Percentiles rank a stretch among this genome's conserved stretches.
Conservation (phyloP, 2,888 invertebrate species). For the Drosophila lutescens region DNA sequence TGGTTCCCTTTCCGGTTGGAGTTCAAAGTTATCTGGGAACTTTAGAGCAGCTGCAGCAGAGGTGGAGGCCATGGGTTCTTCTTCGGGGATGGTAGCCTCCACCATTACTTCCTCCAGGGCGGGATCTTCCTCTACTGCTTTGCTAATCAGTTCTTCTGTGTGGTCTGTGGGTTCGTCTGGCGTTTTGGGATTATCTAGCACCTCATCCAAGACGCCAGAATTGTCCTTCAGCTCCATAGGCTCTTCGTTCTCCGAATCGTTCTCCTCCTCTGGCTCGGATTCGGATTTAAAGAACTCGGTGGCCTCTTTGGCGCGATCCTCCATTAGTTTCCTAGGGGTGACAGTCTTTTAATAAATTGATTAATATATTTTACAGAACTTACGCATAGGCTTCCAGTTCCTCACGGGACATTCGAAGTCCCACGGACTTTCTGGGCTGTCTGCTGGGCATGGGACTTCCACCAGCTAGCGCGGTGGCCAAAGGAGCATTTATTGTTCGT, state of each 20-base stretch:
- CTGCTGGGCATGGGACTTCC: conserved; percentile 60
- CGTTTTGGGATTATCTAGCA: not conserved
- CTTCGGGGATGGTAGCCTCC: not conserved
- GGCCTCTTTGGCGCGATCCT: conserved; percentile 90
- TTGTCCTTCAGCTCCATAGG: conserved; percentile 36
- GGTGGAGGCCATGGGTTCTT: conserved; percentile 27
- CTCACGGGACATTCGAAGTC: conserved; percentile 88
- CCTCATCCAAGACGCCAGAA: conserved; percentile 14
- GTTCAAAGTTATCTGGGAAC: not conserved
- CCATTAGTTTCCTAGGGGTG: conserved; percentile 86
- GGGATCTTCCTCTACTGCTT: not conserved
- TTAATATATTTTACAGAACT: conserved; percentile 54
- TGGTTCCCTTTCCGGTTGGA: not conserved
- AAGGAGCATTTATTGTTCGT: conserved; percentile 74
- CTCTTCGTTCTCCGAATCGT: conserved; percentile 41
- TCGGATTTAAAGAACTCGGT: conserved; percentile 91
- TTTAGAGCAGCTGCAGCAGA: conserved; percentile 14
- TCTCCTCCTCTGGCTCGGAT: conserved; percentile 83
- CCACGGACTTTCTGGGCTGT: conserved; percentile 60
- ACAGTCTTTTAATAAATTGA: not conserved
- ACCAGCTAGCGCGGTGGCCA: conserved; percentile 47
- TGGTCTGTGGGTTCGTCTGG: not conserved
- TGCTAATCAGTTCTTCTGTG: not conserved
- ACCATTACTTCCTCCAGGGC: not conserved
- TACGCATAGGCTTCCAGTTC: conserved; percentile 88